Conservation (phyloP, 2,797 vertebrate genomes). For the Amniataba percoides region DNA sequence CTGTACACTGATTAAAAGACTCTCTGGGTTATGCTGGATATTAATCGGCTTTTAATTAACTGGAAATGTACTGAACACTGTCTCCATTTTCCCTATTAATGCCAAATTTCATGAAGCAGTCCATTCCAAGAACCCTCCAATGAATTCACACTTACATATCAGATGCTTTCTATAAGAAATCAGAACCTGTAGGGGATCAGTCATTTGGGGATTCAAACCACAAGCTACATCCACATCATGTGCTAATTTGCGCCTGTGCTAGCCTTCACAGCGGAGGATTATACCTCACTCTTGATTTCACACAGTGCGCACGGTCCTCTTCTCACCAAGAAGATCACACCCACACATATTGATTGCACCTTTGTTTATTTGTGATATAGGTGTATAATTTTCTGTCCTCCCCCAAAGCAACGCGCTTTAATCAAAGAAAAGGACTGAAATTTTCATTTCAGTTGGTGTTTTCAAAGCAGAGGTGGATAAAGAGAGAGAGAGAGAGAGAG, state of each 20-base stretch:
- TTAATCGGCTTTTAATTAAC: conserved; percentile 7
- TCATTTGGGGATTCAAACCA: background rate
- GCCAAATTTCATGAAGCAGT: background rate
- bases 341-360: conserved; percentile 5
- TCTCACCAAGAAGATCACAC: background rate
- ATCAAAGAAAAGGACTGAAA: conserved; percentile 29
- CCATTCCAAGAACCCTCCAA: background rate
- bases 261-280: background rate
- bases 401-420: conserved; percentile 16
- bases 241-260: background rate
- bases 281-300: background rate
- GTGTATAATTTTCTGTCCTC: conserved; percentile 10
- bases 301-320: background rate
- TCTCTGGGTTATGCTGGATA: background rate
- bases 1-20: conserved; percentile 1
- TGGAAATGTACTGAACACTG: background rate
- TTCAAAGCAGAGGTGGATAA: conserved; percentile 16
- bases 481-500: conserved; percentile 4
- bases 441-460: conserved; percentile 23
- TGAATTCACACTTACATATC: background rate
- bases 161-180: background rate
- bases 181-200: background rate
- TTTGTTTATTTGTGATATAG: background rate
- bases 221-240: background rate
- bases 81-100: background rate